Conservation (phyloP, 2,113 vertebrate species). For the Galeopterus variegatus region DNA sequence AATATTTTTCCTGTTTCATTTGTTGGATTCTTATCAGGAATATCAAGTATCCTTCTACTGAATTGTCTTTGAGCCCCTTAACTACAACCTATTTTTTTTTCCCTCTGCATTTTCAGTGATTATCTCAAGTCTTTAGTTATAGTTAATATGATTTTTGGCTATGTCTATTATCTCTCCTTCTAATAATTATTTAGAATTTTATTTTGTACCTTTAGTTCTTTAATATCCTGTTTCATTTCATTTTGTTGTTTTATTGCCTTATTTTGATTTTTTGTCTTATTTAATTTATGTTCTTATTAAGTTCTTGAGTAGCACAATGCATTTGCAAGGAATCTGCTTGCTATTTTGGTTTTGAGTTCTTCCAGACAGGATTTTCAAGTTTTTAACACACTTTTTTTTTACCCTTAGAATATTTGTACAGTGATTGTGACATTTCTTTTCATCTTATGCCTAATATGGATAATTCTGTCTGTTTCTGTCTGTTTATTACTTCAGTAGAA, state of each 20-base stretch:
- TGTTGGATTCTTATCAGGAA: background rate
- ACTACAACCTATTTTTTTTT: background rate
- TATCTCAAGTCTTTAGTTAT: background rate
- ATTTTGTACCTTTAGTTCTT: background rate
- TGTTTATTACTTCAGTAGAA: background rate
- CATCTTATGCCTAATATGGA: background rate
- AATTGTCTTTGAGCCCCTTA: background rate
- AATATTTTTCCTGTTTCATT: constrained; percentile 29
- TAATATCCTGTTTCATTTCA: background rate
- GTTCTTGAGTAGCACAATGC: background rate
- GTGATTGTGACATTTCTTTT: background rate
- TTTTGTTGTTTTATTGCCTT: constrained; percentile 5
- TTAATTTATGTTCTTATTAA: background rate
- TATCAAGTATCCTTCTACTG: background rate
- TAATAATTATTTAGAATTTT: constrained; percentile 27
- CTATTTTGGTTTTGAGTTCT: background rate
- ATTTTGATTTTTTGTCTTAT: constrained; percentile 1
- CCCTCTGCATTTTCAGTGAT: background rate
- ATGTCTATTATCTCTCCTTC: background rate
- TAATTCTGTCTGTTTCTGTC: background rate
- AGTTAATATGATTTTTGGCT: background rate
- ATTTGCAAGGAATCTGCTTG: background rate
- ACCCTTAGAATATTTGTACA: background rate
- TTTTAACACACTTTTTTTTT: background rate
- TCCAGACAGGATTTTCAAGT: background rate